Evolutionary conservation across 2,113 vertebrate species (phyloP), one percentile per base, ranked within the genome.

Genomic region (Athene cunicularia): DNA sequence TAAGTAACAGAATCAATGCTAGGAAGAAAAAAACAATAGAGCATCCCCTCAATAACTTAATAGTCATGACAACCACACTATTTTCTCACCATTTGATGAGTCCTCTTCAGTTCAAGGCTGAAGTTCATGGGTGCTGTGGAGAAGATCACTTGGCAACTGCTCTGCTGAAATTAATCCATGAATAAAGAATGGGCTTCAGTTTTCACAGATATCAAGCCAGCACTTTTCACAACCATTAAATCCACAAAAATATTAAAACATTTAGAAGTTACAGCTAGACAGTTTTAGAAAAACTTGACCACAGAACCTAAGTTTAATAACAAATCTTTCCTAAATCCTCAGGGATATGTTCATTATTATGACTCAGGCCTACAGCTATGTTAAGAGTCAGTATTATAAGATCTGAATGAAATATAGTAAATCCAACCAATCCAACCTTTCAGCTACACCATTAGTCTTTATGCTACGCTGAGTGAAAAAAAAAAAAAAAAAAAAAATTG

Each of bases 11-110:
- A 91, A 91, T 43, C n/a, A 59, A 60, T 79, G 37, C 27, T 77
- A 82, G 30, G 20, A 32, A 82, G 11, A 32, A 94, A 90, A 89
- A 72, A 86, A 83, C 6, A 68, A 52, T 11, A 77, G 18, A 73
- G 47, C 58, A 95, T 77, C 71, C 77, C 28, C 41, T 83, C 52
- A 41, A 39, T 49, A 92, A 93, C 30, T 84, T 77, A 59, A 79
- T 11, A 85, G 56, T 60, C 47, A 87, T 2, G 1, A 76, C 39
- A 64, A 53, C 21, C 30, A 83, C 26, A 13, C 5, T 75, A 32
- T 73, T 86, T 94, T 86, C 94, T 97, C 91, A 97, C 95, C 94
- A 83, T 95, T 85, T 85, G 84, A 90, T 74, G 67, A 76, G 45
- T 88, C 71, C 60, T 94, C 77, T 77, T 93, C 10, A 4, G 45